phyloP scores from a whole-genome alignment of 2,113 vertebrate species.

The Synchiropus splendidus region DNA sequence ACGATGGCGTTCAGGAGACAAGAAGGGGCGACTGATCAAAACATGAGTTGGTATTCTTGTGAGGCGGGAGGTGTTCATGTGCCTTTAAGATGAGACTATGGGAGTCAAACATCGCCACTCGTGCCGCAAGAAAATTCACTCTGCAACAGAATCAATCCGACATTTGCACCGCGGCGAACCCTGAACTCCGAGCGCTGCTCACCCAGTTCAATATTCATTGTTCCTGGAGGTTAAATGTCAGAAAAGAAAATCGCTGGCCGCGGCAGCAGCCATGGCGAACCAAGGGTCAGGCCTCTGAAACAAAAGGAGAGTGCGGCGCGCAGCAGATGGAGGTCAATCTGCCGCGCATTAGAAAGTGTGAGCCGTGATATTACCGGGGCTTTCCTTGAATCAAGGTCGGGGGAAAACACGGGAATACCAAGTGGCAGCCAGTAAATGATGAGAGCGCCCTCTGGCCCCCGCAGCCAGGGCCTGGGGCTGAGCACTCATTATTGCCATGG shows the following conservation, averaged over 20 bases:
- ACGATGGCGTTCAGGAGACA: no score
- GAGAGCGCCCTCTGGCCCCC: slow-evolving; percentile 27
- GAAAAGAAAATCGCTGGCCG: slow-evolving; percentile 20
- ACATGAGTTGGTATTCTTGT: no score
- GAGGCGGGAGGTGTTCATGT: no score
- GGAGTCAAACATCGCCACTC: no score
- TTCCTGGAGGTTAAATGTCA: slow-evolving; percentile 24
- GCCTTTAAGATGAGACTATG: no score
- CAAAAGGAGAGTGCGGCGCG: slow-evolving; percentile 14
- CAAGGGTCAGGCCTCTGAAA: slow-evolving; percentile 31
- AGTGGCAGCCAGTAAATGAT: slow-evolving; percentile 22
- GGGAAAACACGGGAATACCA: slow-evolving; percentile 11
- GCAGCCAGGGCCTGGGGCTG: slow-evolving; percentile 22
- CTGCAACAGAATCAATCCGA: no score
- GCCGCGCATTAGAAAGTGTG: slow-evolving; percentile 14
- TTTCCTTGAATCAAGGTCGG: slow-evolving; percentile 21
- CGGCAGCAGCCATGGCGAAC: slow-evolving; percentile 13
- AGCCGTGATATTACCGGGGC: slow-evolving; percentile 7
- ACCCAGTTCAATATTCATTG: slow-evolving; percentile 3
- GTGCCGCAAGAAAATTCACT: no score
- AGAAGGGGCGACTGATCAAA: no score
- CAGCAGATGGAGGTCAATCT: slow-evolving; percentile 21
- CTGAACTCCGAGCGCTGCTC: no score
- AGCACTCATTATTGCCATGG: slow-evolving; percentile 17
- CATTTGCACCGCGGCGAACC: no score